A percentile compares a stretch with the other conserved stretches of the same genome.
phyloP scores from a whole-genome alignment of 1,140 invertebrate genomes.

The Eriocheir sinensis region DNA sequence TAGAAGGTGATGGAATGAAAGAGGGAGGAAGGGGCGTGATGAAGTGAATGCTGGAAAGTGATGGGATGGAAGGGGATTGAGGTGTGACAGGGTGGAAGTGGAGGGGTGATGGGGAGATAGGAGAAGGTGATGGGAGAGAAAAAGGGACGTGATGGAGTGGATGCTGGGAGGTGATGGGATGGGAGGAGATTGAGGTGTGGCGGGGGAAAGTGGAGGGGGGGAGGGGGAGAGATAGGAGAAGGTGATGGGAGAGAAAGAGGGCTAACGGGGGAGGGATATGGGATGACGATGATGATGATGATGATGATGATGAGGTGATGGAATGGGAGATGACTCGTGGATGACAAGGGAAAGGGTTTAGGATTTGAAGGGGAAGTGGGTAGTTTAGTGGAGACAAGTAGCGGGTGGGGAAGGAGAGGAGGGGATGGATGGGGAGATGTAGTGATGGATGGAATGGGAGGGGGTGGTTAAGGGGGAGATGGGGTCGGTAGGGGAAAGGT shows the following conservation, averaged over 20 bases:
- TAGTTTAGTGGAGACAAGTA: not conserved
- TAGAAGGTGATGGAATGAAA: too few relatives aligned
- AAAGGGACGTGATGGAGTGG: too few relatives aligned
- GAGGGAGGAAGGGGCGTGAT: not conserved
- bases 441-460: not conserved
- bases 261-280: not conserved
- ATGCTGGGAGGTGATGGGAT: too few relatives aligned
- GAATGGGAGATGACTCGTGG: not conserved
- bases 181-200: too few relatives aligned
- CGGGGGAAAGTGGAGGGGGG: not conserved
- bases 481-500: not conserved
- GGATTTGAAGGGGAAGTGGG: not conserved
- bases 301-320: not conserved
- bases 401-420: not conserved
- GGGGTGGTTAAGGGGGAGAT: not conserved
- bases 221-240: not conserved
- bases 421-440: not conserved
- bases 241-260: not conserved
- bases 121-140: not conserved
- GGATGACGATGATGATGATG: not conserved
- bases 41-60: not conserved
- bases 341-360: not conserved
- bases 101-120: not conserved
- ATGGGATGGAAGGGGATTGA: not conserved
- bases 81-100: not conserved